A percentile compares a stretch with the other conserved stretches of the same genome.
These are phyloP conservation scores for Hymenochirus boettgeri DNA, from an alignment of 2,113 vertebrate species.

Conservation along the genomic window DNA sequence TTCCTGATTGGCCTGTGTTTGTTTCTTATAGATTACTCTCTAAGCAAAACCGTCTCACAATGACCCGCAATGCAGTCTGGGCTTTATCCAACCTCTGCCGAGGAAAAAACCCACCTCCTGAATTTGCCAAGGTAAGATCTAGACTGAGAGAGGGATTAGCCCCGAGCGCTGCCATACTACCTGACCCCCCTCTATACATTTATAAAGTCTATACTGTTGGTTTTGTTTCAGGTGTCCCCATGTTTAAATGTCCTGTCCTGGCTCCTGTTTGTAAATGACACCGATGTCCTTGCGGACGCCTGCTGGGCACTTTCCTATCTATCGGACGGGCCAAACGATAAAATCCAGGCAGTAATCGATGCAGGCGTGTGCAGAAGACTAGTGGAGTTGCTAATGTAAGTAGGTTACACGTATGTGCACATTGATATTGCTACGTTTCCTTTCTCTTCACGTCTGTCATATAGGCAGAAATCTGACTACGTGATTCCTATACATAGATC, in stretches of 20 bases:
- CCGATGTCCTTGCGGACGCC: constrained; percentile 91
- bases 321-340: constrained; percentile 95
- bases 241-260: constrained; percentile 94
- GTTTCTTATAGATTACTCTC: constrained; percentile 79
- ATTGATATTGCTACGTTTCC: too few relatives aligned
- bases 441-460: too few relatives aligned
- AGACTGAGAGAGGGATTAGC: too few relatives aligned
- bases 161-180: too few relatives aligned
- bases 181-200: too few relatives aligned
- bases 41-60: constrained; percentile 94
- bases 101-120: constrained; percentile 96
- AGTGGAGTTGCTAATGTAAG: constrained; percentile 94
- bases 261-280: constrained; percentile 94
- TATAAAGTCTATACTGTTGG: neutral
- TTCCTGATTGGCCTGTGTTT: too few relatives aligned
- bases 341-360: constrained; percentile 98
- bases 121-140: constrained; percentile 82
- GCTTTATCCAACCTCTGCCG: constrained; percentile 95
- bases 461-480: too few relatives aligned
- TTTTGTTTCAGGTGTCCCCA: constrained; percentile 80
- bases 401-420: too few relatives aligned
- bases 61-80: constrained; percentile 97
- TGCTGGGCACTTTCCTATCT: constrained; percentile 97
- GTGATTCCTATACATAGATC: too few relatives aligned
- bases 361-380: constrained; percentile 94